Base-by-base conservation (phyloP, 2,888 invertebrate genomes). In the Malachius bipustulatus region DNA sequence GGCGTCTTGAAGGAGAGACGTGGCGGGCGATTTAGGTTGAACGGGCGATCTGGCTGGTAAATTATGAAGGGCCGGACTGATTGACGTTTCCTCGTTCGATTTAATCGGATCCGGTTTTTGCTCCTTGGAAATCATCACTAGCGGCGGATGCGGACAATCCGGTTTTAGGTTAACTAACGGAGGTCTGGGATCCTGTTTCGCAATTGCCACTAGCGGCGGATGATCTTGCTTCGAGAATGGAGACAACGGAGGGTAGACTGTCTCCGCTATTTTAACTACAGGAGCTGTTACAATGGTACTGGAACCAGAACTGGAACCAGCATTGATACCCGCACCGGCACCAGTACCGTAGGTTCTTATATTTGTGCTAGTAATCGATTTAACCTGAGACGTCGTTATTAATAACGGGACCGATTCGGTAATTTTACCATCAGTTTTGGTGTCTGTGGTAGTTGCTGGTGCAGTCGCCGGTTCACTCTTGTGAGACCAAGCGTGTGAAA, bases 1-100 rank as follows among this genome's bases (percentile, higher is more conserved):
- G 12, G 45, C 36, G 24, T 47, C 46, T 14, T 38, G 30, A 12
- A 38, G 28, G 10, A 14, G 30, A 16, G 42, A 30, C 11, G 38
- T 43, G n/a, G 41, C 35, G 16, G 47, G 42, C 34, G 48, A 46
- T 37, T 45, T 48, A 11, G 44, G 46, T 31, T 47, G 50, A n/a
- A 47, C 40, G 14, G 52, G 52, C 11, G 51, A 45, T 28, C 52
- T 44, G 6, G 51, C 50, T 27, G 54, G 55, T 33, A 55, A 34
- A 43, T 54, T 55, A 31, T 55, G 54, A 26, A 52, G 37, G n/a
- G 47, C 42, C 9, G 48, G 42, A 4, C 43, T 4, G 46, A 38
- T 4, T 14, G 42, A 30, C 4, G 39, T 39, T 11, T 44, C 29
- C 14, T 47, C 41, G 26, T 38, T 34, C 16, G 34, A 19, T 11